Evolutionary conservation across 2,113 vertebrate species (phyloP).

Genomic region (Picathartes gymnocephalus): DNA sequence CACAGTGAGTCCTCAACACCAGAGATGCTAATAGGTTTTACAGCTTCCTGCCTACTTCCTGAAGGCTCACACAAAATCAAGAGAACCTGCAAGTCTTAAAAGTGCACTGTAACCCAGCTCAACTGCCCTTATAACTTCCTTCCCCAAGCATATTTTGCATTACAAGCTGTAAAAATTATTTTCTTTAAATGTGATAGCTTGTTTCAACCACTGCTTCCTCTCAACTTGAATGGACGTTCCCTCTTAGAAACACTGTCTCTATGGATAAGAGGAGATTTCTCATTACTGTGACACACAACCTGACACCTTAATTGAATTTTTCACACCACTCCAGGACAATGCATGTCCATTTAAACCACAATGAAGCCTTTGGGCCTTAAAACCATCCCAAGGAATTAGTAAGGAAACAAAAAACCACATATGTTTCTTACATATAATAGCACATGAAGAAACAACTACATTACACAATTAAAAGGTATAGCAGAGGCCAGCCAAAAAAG

Average conservation of each 20-base stretch:
- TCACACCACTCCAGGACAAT: neutral
- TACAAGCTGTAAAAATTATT: neutral
- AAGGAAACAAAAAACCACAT: neutral
- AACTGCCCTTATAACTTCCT: neutral
- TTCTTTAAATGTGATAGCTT: neutral
- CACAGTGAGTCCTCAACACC: neutral
- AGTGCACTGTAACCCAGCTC: neutral
- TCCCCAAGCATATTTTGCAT: neutral
- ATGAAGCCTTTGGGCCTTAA: neutral
- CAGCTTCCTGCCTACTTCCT: neutral
- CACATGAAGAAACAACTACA: neutral
- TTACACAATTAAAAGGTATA: neutral
- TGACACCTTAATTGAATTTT: neutral
- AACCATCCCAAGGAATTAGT: neutral
- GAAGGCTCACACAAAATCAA: neutral
- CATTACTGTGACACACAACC: neutral
- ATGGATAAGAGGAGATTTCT: neutral
- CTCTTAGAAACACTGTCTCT: neutral
- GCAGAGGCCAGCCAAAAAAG: neutral
- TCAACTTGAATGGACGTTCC: neutral
- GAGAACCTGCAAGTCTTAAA: neutral
- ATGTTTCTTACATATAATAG: neutral
- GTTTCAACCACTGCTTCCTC: neutral
- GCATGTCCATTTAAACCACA: fast-evolving
- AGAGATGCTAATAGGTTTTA: neutral